Conservation (phyloP, 1,140 invertebrate genomes). For the Tyrophagus putrescentiae region DNA sequence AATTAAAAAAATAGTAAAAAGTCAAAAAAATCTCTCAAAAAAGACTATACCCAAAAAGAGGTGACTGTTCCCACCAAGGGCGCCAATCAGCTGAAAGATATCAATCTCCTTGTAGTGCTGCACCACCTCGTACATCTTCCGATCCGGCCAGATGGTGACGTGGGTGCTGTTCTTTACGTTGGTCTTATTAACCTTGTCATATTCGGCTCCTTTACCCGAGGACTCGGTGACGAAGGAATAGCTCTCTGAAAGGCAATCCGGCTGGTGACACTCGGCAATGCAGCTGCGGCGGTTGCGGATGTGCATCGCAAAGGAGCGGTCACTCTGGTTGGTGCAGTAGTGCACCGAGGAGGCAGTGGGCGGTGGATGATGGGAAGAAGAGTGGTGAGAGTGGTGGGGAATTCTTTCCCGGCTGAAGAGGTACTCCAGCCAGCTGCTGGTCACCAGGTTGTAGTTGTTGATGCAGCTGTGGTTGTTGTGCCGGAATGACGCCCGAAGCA, state of each 20-base stretch:
- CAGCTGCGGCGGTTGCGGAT: background rate
- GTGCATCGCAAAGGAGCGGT: background rate
- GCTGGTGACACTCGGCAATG: background rate
- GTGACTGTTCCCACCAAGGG: constrained; percentile 12
- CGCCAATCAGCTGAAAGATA: constrained; percentile 15
- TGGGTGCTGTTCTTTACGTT: no score
- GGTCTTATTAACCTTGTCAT: constrained; percentile 1
- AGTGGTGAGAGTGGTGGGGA: no score
- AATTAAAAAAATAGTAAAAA: no score
- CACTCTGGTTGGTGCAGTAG: background rate
- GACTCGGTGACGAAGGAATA: background rate
- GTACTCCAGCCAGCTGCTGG: background rate
- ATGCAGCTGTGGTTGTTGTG: constrained; percentile 1
- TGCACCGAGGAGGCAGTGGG: background rate
- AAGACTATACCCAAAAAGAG: constrained; percentile 1
- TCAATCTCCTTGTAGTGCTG: constrained; percentile 7
- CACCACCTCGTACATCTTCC: constrained; percentile 7
- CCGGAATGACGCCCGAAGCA: background rate
- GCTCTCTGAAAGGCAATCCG: background rate
- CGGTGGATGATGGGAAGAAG: background rate
- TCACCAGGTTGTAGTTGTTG: constrained; percentile 14
- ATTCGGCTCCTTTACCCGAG: background rate
- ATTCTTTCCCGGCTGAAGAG: no score
- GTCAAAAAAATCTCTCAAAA: no score
- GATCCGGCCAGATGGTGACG: constrained; percentile 16